Evolutionary conservation across 1,140 invertebrate genomes (phyloP), one percentile per base, ranked within the genome.

Genomic region (Microplitis mediator): DNA sequence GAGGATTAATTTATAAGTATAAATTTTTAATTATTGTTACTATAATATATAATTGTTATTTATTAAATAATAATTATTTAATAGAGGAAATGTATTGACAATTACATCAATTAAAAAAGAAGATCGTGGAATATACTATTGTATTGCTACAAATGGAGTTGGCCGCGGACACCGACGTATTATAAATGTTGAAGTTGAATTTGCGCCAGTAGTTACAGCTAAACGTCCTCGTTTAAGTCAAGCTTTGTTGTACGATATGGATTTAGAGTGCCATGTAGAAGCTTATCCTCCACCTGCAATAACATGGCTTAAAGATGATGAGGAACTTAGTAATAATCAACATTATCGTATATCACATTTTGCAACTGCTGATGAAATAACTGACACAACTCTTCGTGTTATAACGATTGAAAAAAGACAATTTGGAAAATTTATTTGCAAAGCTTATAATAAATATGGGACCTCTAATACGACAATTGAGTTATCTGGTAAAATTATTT

Each of bases 81-180:
- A 23, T 84, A 93, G 94, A 72, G 95, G 95, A 23, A 96, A 96
- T 80, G 89, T 91, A 13, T 86, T 97, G 75, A 93, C 93, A 83
- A 96, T 98, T 68, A 87, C 91, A 34, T 78, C 88, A 0, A 91
- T 95, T 14, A 91, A 90, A 52, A 97, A 96, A 82, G 94, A 96
- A 83, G 94, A 97, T 85, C 90, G 95, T 58, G 95, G 95, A 51
- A 97, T 95, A 0, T 97, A 97, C 84, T 97, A 97, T 83, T 98
- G 96, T 79, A 94, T 97, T 11, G 96, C 95, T 35, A 95, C 97
- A 81, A 97, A 98, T 82, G 93, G 92, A 31, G 95, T 97, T 0
- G 95, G 95, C 62, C 91, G 91, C 76, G 95, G 95, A 0, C 92
- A 94, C 4, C 87, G 94, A 39, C 88, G 95, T 77, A 96, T 97